Evolutionary conservation across 2,797 vertebrate genomes (phyloP).

Genomic region (Cuniculus paca): DNA sequence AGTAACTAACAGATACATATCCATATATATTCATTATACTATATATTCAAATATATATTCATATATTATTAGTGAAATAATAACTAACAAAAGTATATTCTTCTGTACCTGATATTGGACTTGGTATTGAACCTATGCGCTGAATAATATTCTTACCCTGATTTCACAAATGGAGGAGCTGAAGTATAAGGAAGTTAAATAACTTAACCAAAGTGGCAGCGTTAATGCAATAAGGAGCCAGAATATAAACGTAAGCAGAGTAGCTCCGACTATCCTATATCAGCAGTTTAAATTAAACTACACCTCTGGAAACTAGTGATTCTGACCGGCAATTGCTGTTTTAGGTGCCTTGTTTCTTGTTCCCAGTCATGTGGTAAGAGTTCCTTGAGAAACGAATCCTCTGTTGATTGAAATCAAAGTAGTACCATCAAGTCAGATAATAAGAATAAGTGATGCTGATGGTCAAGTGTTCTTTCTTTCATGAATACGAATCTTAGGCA

Average conservation of each 20-base stretch:
- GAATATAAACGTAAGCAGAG: background rate
- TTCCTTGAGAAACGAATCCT: background rate
- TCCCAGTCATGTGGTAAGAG: background rate
- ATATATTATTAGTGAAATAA: background rate
- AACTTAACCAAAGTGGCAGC: background rate
- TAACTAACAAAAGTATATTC: background rate
- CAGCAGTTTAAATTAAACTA: background rate
- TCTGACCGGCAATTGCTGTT: background rate
- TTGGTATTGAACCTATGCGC: background rate
- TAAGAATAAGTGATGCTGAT: background rate
- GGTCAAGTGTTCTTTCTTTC: background rate
- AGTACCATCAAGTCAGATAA: background rate
- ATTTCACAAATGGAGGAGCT: conserved; percentile 19
- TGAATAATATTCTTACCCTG: background rate
- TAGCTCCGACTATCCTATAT: background rate
- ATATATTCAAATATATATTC: too few relatives aligned
- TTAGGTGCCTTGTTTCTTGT: background rate
- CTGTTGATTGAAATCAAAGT: background rate
- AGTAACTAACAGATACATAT: background rate
- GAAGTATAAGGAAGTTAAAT: conserved; percentile 6
- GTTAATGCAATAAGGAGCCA: background rate
- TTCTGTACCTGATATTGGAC: background rate
- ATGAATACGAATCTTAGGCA: background rate
- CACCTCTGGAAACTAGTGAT: background rate
- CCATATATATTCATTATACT: too few relatives aligned